Conservation (phyloP, 2,888 invertebrate genomes). For the Drosophila macrospina region DNA sequence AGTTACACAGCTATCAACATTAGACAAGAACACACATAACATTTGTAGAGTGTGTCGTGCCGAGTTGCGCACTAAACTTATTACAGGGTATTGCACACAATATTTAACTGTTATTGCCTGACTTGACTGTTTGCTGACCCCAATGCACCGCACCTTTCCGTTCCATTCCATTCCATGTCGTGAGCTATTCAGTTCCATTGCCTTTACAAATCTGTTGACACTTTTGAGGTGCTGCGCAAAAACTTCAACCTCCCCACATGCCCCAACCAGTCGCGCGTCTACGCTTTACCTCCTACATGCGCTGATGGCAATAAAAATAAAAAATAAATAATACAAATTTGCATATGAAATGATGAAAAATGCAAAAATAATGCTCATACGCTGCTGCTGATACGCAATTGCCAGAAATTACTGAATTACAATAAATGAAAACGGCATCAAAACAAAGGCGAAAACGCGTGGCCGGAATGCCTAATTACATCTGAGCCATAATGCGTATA, state of each 20-base stretch:
- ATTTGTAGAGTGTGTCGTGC: background rate
- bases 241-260: conserved; percentile 30
- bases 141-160: conserved; percentile 40
- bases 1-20: background rate
- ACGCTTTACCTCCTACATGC: background rate
- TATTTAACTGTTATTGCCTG: conserved; percentile 42
- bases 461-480: conserved; percentile 49
- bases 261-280: background rate
- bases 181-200: conserved; percentile 34
- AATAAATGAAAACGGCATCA: conserved; percentile 45
- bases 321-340: conserved; percentile 42
- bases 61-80: background rate
- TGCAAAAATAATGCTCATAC: conserved; percentile 35
- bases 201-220: conserved; percentile 70
- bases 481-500: conserved; percentile 54
- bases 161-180: conserved; percentile 25
- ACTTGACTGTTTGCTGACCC: conserved; percentile 42
- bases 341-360: conserved; percentile 56
- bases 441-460: conserved; percentile 51
- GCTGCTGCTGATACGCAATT: conserved; percentile 28
- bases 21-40: background rate
- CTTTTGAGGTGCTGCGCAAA: conserved; percentile 64
- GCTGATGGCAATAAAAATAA: conserved; percentile 41
- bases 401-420: conserved; percentile 46
- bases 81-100: conserved; percentile 32